Base-by-base conservation (phyloP, 2,888 invertebrate genomes). In the Rambutsinella grinnellia region DNA sequence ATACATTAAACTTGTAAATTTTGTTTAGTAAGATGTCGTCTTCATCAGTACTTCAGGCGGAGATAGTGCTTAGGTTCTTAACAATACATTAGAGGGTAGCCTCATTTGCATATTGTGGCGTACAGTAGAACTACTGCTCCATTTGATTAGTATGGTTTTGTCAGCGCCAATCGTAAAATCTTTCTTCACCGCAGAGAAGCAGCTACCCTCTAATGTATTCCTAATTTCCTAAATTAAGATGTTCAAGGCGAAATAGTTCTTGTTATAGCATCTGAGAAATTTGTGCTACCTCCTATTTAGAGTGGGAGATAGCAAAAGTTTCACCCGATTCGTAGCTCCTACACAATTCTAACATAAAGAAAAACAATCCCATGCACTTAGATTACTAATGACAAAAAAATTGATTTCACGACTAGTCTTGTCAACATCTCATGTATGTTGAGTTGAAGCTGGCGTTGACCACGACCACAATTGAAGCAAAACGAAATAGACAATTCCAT, bases 391-490 rank as follows among this genome's bases (percentile, higher is more conserved):
- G 65, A 71, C 63, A 71, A 57, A 21, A 58, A 53, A 51, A 51
- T 47, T 21, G 71, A 19, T 63, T 57, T 65, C 15, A 51, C 57
- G 71, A 71, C 71, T 71, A 65, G 71, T 49, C 23, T 49, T 23
- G 21, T 71, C 49, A 71, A n/a, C n/a, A n/a, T n/a, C 63, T 63
- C 36, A 54, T 27, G 17, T 6, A 26, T 13, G 65, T 44, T 15
- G 54, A 65, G 46, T 24, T 65, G 58, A 71, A 71, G 71, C 65
- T 71, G 65, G 58, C 46, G 54, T 13, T n/a, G n/a, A n/a, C n/a
- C n/a, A n/a, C n/a, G n/a, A n/a, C n/a, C n/a, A n/a, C n/a, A n/a
- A n/a, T n/a, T n/a, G n/a, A n/a, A n/a, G n/a, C n/a, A n/a, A n/a
- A n/a, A n/a, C n/a, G n/a, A n/a, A n/a, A n/a, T n/a, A n/a, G n/a